Base-by-base conservation (phyloP, 2,113 vertebrate genomes). In the Melanerpes aurifrons region DNA sequence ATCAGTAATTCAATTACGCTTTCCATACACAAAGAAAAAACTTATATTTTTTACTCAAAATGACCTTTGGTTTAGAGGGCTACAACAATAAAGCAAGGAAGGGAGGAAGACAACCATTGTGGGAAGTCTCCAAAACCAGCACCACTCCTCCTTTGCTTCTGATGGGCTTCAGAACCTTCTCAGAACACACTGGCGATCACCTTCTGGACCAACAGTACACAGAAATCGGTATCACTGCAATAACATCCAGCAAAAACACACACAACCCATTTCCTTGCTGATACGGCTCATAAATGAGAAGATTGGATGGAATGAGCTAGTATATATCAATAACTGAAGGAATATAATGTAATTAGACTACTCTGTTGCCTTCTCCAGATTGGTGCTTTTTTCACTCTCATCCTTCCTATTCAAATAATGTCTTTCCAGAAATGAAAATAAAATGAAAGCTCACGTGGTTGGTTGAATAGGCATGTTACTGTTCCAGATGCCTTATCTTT, bases 1-100 rank as follows among this genome's bases (percentile, higher is more conserved):
- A 82, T 45, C 24, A 67, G 89, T 78, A 94, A 96, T 96, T 93
- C 66, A 80, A 90, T 89, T 81, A 90, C 32, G 31, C 22, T 84
- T 70, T 87, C 59, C 35, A 79, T 58, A 66, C 18, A 67, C 26
- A 79, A 73, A 71, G 29, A 59, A 83, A 2, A 56, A 83, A 83
- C 31, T 63, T 74, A 3, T 6, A 57, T 62, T 71, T 92, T 93
- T 94, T 57, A 62, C 57, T 93, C 54, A 19, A 67, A 79, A 56
- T 85, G 2, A 70, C 21, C 20, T 86, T 76, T 76, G 14, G 0
- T 93, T 92, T 45, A 28, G 47, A 79, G 6, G 28, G 17, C 10
- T 78, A 56, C 62, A 76, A 71, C 26, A 40, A 29, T 8, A 40
- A 77, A 86, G 40, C 2, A 75, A 84, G 54, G 16, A 79, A 86